phyloP scores from a whole-genome alignment of 2,888 invertebrate genomes.

The Eurois occulta region DNA sequence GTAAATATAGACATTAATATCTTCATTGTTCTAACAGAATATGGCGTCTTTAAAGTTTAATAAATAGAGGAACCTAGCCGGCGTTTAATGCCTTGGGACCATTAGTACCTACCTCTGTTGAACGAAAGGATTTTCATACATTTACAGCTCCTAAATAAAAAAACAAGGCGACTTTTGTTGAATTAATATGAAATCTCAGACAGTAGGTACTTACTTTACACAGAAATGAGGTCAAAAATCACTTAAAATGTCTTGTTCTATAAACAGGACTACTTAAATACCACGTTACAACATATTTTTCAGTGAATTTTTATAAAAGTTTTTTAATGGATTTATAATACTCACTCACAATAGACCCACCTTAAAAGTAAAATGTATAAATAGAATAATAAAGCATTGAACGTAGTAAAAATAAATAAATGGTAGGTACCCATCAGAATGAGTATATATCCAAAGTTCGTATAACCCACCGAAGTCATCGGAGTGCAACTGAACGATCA shows the following conservation, averaged over 20 bases:
- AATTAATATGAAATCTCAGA: neutral
- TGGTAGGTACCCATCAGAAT: neutral
- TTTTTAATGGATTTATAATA: neutral
- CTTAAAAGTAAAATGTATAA: neutral
- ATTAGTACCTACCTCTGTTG: slow-evolving; percentile 7
- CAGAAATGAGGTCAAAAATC: neutral
- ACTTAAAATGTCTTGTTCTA: neutral
- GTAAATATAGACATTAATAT: slow-evolving; percentile 13
- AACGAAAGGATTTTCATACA: slow-evolving; percentile 9
- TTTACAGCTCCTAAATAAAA: neutral
- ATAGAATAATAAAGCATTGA: neutral
- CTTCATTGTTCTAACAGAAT: slow-evolving; percentile 20
- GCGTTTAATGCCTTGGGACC: slow-evolving; percentile 13
- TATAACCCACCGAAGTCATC: neutral
- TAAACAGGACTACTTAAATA: neutral
- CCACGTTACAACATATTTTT: neutral
- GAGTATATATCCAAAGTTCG: neutral
- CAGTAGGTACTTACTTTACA: neutral
- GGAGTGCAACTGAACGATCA: neutral
- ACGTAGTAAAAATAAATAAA: neutral
- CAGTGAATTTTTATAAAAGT: too few species aligned
- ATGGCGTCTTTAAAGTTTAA: slow-evolving; percentile 1
- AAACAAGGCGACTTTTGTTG: neutral
- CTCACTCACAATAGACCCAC: neutral
- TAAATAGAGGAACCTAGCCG: neutral